Evolutionary conservation across 2,888 invertebrate genomes (phyloP).

Genomic region (Temnothorax unifasciatus): DNA sequence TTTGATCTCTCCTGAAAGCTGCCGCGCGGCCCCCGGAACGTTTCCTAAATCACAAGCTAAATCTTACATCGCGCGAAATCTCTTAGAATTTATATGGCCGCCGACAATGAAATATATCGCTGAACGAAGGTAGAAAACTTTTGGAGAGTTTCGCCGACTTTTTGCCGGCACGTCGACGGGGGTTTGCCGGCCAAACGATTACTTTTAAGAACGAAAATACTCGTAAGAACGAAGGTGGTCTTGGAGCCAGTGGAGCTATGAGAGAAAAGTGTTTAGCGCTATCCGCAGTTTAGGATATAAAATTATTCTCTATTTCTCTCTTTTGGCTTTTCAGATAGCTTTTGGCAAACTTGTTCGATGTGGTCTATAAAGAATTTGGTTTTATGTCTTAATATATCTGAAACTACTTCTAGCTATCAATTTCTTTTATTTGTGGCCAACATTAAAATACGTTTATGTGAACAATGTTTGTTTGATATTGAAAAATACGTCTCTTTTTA

Average conservation of each 20-base stretch:
- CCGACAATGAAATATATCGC: constrained; percentile 53
- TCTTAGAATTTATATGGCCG: constrained; percentile 53
- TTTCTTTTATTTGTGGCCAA: neutral
- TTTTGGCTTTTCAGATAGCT: neutral
- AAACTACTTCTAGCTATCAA: neutral
- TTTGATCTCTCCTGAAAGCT: constrained; percentile 46
- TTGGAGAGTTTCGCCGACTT: constrained; percentile 40
- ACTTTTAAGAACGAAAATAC: constrained; percentile 49
- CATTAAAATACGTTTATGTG: neutral
- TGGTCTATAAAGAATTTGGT: neutral
- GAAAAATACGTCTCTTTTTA: constrained; percentile 5
- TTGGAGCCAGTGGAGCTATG: neutral
- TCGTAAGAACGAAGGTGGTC: constrained; percentile 33
- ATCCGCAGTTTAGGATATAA: constrained; percentile 25
- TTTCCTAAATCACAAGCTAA: constrained; percentile 53
- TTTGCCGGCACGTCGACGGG: constrained; percentile 32
- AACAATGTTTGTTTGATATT: neutral
- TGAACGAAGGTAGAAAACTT: constrained; percentile 38
- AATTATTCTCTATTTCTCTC: constrained; percentile 1
- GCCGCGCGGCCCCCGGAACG: constrained; percentile 11
- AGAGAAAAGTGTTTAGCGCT: constrained; percentile 32
- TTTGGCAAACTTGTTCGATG: constrained; percentile 3
- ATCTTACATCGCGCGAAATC: constrained; percentile 50
- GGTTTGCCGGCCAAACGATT: constrained; percentile 53
- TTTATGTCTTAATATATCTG: neutral